A percentile compares a stretch with the other conserved stretches of the same genome.
Conservation (phyloP, 2,113 vertebrate species). For the Crypturellus undulatus region DNA sequence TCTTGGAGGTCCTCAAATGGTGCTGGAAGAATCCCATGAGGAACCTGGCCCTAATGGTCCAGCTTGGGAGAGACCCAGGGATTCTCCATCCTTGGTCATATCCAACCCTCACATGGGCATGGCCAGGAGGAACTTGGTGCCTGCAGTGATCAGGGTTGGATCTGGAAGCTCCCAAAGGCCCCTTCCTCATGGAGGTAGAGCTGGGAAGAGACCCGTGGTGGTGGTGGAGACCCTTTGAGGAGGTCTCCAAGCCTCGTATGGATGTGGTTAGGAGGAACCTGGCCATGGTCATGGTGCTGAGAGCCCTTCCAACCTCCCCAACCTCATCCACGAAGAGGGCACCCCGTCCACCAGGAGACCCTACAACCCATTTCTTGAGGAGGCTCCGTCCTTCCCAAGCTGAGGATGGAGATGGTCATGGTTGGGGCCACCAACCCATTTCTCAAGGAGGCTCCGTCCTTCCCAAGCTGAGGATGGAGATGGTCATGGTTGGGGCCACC, state of each 20-base stretch:
- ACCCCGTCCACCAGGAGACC: background rate
- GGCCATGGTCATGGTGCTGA: fast-evolving
- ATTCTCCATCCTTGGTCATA: background rate
- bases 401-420: too few species aligned
- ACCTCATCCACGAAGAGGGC: background rate
- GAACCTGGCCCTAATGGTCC: background rate
- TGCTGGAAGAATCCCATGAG: background rate
- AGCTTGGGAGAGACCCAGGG: too few species aligned
- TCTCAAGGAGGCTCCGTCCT: background rate
- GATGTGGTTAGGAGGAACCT: background rate
- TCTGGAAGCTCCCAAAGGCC: background rate
- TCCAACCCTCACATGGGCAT: fast-evolving
- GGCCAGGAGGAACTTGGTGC: background rate
- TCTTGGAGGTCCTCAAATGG: background rate
- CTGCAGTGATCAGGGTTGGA: fast-evolving
- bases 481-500: too few species aligned
- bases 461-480: too few species aligned
- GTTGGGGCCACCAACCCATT: fast-evolving
- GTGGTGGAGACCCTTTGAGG: background rate
- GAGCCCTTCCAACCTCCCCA: background rate
- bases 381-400: background rate
- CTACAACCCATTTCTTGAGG: fast-evolving
- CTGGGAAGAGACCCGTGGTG: fast-evolving
- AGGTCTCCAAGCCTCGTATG: fast-evolving
- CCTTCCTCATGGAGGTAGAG: background rate